Conservation (phyloP, 2,797 vertebrate genomes). For the Macroramphosus scolopax region DNA sequence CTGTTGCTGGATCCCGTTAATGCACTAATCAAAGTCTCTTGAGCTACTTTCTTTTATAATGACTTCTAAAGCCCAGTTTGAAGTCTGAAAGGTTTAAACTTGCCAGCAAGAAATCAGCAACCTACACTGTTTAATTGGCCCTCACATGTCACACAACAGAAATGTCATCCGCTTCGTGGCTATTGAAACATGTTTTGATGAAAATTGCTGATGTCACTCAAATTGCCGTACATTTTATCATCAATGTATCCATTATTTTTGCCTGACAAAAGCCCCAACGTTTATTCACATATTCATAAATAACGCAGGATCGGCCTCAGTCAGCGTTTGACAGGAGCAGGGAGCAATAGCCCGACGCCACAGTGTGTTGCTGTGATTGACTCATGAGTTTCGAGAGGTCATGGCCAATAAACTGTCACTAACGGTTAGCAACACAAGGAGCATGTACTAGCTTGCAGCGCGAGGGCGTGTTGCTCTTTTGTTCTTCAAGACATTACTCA, state of each 20-base stretch:
- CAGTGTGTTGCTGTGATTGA: slow-evolving; percentile 26
- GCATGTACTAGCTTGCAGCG: slow-evolving; percentile 48
- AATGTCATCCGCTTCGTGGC: slow-evolving; percentile 17
- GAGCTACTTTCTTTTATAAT: slow-evolving; percentile 14
- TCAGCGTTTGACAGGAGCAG: slow-evolving; percentile 32
- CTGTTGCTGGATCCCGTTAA: too few relatives aligned
- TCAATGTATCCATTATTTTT: slow-evolving; percentile 25
- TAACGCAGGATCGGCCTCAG: slow-evolving; percentile 11
- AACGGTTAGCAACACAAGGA: slow-evolving; percentile 22
- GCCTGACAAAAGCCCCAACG: slow-evolving; percentile 18
- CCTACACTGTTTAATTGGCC: slow-evolving; percentile 18
- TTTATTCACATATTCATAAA: slow-evolving; percentile 17
- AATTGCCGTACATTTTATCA: slow-evolving; percentile 36
- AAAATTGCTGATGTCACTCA: slow-evolving; percentile 39
- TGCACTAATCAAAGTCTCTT: slow-evolving; percentile 17
- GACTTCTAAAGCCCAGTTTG: too few relatives aligned
- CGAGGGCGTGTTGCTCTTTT: slow-evolving; percentile 32
- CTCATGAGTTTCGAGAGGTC: slow-evolving; percentile 40
- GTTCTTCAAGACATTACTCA: too few relatives aligned
- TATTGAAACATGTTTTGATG: slow-evolving; percentile 39
- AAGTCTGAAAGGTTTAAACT: slow-evolving; percentile 22
- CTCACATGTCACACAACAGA: slow-evolving; percentile 8
- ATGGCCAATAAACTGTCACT: slow-evolving; percentile 48
- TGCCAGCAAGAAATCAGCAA: slow-evolving; percentile 10
- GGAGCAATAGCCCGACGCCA: slow-evolving; percentile 37